Evolutionary conservation across 1,140 invertebrate species (phyloP), one percentile per base, ranked within the genome.

Genomic region (Drosophila tsacasi): DNA sequence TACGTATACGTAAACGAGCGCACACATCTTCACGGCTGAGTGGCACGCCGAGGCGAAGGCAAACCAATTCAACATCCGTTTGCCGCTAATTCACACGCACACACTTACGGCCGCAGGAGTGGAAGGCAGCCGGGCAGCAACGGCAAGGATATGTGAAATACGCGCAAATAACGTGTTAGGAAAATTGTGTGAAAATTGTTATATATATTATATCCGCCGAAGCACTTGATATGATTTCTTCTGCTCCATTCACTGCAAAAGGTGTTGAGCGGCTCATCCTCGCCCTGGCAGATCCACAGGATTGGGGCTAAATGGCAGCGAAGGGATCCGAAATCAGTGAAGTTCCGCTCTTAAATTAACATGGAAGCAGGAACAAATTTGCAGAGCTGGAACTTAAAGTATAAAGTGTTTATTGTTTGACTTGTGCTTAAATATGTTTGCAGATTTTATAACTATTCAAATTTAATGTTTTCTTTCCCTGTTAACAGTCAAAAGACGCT

Each of bases 1-100:
- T 46, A 19, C 27, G 42, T 21, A 57, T 21, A 59, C 32, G 40
- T 27, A 63, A 23, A 37, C 59, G 40, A 64, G 40, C 63, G 47
- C 50, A 59, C 57, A 76, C 59, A 78, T 40, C 83, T 69, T 72
- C 73, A 80, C 83, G 87, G 78, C 83, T 84, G 84, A 81, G 77
- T 90, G 69, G 84, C 85, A 84, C 83, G 81, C 60, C 63, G 71
- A 81, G 81, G 62, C 81, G 69, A 89, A 84, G 84, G 85, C 85
- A 89, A 89, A 89, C 84, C 84, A 89, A 89, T 90, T 89, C 85
- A 89, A 89, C 84, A 89, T 89, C 84, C 84, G 84, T 89, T 89
- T 89, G 84, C 84, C 84, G 85, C 84, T 89, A 89, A 89, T 89
- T 87, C 83, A 87, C 83, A 86, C 83, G 78, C 83, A 87, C 59